A percentile compares a stretch with the other conserved stretches of the same genome.
Evolutionary conservation across 1,140 invertebrate genomes (phyloP).

Genomic region (Diorhabda sublineata): DNA sequence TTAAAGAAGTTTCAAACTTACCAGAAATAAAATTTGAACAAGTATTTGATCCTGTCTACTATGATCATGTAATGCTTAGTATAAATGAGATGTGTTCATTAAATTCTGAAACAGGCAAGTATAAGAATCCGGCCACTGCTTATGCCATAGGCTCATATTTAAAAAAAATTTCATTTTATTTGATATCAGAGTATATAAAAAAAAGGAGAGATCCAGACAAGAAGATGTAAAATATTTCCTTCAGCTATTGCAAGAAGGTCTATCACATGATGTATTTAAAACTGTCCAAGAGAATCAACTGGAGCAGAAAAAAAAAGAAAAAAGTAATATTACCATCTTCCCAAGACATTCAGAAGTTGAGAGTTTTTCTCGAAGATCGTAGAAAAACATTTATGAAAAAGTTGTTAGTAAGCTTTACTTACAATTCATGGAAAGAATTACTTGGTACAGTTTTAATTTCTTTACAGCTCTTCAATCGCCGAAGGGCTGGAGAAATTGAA

Average conservation of each 20-base stretch:
- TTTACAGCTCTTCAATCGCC: conserved; percentile 1
- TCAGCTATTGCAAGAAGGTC: conserved; percentile 1
- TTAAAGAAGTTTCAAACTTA: too few relatives aligned
- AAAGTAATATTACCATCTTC: neutral
- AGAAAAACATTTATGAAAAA: neutral
- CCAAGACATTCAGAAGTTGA: conserved; percentile 8
- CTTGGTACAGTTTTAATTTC: neutral
- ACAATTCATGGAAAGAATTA: conserved; percentile 3
- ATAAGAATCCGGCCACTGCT: conserved; percentile 1
- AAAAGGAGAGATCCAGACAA: neutral
- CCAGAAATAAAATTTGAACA: too few relatives aligned
- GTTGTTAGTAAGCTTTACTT: neutral
- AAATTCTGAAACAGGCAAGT: conserved; percentile 1
- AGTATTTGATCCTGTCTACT: too few relatives aligned
- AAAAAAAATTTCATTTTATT: neutral
- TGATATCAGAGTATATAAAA: conserved; percentile 14
- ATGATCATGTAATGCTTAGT: too few relatives aligned
- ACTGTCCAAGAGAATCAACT: conserved; percentile 15
- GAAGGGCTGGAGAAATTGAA: conserved; percentile 15
- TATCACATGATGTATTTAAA: conserved; percentile 10
- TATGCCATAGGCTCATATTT: neutral
- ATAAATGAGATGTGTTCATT: too few relatives aligned
- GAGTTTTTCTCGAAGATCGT: neutral
- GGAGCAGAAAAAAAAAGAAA: conserved; percentile 7
- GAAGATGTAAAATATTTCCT: conserved; percentile 9